Percentiles rank a stretch among this genome's conserved stretches.
Evolutionary conservation across 2,888 invertebrate genomes (phyloP).

Genomic region (Eurytoma adleriae): DNA sequence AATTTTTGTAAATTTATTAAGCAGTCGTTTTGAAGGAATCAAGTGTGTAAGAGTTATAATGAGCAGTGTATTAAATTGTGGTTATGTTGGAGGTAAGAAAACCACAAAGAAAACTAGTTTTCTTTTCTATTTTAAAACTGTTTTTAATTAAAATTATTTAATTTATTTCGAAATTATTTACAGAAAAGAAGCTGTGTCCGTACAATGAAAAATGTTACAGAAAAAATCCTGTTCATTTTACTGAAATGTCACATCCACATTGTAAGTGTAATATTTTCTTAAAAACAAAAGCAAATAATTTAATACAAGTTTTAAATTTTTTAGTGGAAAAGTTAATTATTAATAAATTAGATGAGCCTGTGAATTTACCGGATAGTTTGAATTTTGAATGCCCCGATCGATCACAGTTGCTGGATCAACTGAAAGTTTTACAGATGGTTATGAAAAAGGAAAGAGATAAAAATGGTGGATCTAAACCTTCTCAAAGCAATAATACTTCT

Average conservation of each 20-base stretch:
- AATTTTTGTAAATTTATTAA: slow-evolving; percentile 16
- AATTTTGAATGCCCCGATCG: slow-evolving; percentile 67
- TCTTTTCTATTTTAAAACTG: too few relatives aligned
- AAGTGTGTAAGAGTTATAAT: not conserved
- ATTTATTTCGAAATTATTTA: not conserved
- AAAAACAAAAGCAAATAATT: slow-evolving; percentile 23
- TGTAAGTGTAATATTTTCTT: slow-evolving; percentile 78
- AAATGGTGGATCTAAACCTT: slow-evolving; percentile 12
- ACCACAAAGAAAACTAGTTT: slow-evolving; percentile 2
- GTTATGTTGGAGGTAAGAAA: slow-evolving; percentile 22
- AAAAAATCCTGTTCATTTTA: slow-evolving; percentile 89
- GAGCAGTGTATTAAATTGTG: slow-evolving; percentile 32
- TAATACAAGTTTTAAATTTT: slow-evolving; percentile 59
- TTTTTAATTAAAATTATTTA: too few relatives aligned
- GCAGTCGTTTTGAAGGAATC: not conserved
- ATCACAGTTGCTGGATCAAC: slow-evolving; percentile 67
- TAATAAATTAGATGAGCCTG: slow-evolving; percentile 79
- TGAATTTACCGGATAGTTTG: slow-evolving; percentile 65
- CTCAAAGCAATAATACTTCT: not conserved
- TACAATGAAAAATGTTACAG: slow-evolving; percentile 89
- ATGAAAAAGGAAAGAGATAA: slow-evolving; percentile 71
- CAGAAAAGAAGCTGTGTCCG: slow-evolving; percentile 80
- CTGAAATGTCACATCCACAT: slow-evolving; percentile 88
- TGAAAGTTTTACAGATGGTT: slow-evolving; percentile 74
- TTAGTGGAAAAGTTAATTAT: slow-evolving; percentile 83